A percentile compares a stretch with the other conserved stretches of the same genome.
Conservation (phyloP, 2,113 vertebrate genomes). For the Eidolon helvum region DNA sequence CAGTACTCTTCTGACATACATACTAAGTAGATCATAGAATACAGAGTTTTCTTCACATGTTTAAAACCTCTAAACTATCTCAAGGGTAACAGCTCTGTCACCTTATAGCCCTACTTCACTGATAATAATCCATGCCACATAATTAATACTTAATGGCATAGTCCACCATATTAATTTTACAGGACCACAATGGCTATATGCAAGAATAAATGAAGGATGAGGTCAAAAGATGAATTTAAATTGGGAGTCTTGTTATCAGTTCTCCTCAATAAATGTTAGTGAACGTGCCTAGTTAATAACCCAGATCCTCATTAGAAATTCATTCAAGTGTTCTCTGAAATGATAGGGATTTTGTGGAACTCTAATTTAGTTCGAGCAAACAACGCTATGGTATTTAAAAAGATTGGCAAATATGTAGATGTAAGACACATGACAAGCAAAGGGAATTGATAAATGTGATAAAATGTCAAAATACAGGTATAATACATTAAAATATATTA, state of each 20-base stretch:
- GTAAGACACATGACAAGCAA: neutral
- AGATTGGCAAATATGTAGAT: neutral
- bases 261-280: conserved; percentile 57
- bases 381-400: neutral
- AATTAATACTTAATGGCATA: conserved; percentile 55
- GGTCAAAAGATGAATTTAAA: conserved; percentile 52
- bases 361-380: conserved; percentile 1
- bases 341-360: neutral
- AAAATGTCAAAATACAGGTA: neutral
- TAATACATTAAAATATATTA: neutral
- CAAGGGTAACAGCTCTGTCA: conserved; percentile 26
- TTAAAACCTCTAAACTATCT: conserved; percentile 23
- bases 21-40: neutral
- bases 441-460: neutral
- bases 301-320: conserved; percentile 36
- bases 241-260: neutral
- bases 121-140: conserved; percentile 12
- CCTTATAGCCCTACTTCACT: conserved; percentile 9
- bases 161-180: conserved; percentile 48
- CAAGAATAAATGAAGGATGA: conserved; percentile 52
- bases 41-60: neutral
- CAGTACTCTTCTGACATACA: neutral
- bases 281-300: conserved; percentile 28
- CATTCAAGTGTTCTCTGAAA: neutral
- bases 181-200: neutral